Percentiles rank a stretch among this genome's conserved stretches.
These are phyloP conservation scores for Myotis daubentonii DNA, from an alignment of 2,797 vertebrate species.

Conservation along the genomic window DNA sequence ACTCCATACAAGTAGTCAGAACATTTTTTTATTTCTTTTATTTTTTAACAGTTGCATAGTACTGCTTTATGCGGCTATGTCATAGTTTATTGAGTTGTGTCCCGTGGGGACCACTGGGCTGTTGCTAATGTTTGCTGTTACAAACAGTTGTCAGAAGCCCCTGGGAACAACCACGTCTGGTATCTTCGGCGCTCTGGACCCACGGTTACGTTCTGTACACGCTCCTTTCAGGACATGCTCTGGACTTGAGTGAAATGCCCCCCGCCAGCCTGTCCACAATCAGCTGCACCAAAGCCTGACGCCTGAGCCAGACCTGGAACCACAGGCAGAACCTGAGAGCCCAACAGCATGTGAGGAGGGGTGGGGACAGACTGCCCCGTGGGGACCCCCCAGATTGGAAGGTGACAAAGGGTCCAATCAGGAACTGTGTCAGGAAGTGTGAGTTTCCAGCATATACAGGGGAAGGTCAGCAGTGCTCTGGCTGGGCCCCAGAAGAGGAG, in stretches of 20 bases:
- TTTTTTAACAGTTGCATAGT: neutral
- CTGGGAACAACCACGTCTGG: neutral
- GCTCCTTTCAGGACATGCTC: neutral
- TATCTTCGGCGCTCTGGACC: neutral
- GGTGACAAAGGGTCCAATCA: neutral
- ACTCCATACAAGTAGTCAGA: neutral
- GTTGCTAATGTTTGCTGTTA: neutral
- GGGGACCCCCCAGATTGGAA: neutral
- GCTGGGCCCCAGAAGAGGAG: neutral
- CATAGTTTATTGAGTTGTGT: neutral
- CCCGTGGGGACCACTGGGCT: neutral
- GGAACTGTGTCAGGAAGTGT: neutral
- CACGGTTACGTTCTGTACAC: neutral
- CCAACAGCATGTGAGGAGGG: neutral
- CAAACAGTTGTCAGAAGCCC: neutral
- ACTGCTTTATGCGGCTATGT: neutral
- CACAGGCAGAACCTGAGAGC: neutral
- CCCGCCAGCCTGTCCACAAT: neutral
- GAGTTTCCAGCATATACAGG: too few relatives aligned
- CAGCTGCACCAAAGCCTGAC: neutral
- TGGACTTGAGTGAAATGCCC: neutral
- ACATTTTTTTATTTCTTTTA: neutral
- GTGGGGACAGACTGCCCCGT: accelerated
- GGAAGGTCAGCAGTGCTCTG: neutral
- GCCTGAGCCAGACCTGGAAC: neutral